Conservation (phyloP, 2,113 vertebrate species). For the Petromus typicus region DNA sequence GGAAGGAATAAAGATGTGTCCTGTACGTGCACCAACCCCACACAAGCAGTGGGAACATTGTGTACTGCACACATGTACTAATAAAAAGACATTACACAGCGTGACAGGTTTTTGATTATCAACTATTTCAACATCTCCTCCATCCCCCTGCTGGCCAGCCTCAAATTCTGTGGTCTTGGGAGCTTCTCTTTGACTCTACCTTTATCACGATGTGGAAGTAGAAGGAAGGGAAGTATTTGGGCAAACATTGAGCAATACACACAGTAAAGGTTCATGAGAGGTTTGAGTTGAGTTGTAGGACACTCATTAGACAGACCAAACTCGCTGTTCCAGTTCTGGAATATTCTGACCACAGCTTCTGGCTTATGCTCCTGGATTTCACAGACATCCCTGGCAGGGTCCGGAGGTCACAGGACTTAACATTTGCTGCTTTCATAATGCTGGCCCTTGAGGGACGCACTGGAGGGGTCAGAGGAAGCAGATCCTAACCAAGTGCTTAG, state of each 20-base stretch:
- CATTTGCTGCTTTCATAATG: slow-evolving; percentile 35
- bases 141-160: background rate
- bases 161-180: background rate
- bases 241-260: background rate
- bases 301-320: background rate
- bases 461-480: slow-evolving; percentile 13
- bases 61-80: background rate
- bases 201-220: background rate
- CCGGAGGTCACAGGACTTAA: background rate
- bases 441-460: background rate
- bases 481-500: background rate
- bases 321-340: background rate
- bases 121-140: background rate
- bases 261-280: background rate
- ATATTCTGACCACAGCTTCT: background rate
- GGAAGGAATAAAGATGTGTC: background rate
- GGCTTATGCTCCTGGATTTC: background rate
- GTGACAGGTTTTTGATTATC: background rate
- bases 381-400: background rate
- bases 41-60: background rate
- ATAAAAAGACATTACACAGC: background rate
- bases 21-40: background rate
- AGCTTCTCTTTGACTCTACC: background rate
- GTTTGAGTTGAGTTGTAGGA: background rate
- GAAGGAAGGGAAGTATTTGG: background rate